A percentile compares a stretch with the other conserved stretches of the same genome.
These are phyloP conservation scores for Netelia virgata DNA, from an alignment of 2,888 invertebrate species.

Conservation along the genomic window DNA sequence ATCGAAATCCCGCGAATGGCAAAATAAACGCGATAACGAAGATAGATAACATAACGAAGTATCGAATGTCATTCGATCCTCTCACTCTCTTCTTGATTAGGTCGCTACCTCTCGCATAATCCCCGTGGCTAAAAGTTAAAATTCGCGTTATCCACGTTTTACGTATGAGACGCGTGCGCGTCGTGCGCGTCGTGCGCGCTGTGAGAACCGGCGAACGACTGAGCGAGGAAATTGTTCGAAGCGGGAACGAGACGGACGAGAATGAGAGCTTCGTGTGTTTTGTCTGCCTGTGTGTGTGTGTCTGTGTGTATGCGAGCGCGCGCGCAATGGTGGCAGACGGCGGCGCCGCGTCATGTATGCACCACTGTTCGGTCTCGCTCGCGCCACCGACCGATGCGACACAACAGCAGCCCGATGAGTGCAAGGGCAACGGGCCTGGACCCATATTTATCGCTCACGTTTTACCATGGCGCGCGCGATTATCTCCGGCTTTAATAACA, in stretches of 20 bases:
- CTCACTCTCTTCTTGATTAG: too few species aligned
- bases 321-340: conserved; percentile 25
- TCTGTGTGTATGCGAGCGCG: conserved; percentile 37
- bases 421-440: conserved; percentile 61
- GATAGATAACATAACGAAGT: too few species aligned
- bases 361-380: not conserved
- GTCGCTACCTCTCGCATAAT: not conserved
- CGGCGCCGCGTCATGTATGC: not conserved
- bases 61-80: too few species aligned
- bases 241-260: conserved; percentile 22
- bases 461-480: not conserved
- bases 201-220: conserved; percentile 71
- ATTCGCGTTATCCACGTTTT: too few species aligned
- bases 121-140: too few species aligned
- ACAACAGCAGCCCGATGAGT: conserved; percentile 45
- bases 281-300: conserved; percentile 1
- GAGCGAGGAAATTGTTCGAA: conserved; percentile 59
- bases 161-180: conserved; percentile 45
- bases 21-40: too few species aligned
- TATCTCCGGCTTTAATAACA: not conserved
- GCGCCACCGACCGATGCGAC: conserved; percentile 1
- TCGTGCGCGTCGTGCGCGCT: conserved; percentile 63
- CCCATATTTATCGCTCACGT: conserved; percentile 10
- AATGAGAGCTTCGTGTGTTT: not conserved
- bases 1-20: too few species aligned